phyloP scores from a whole-genome alignment of 92 coral and sea anemone species.

The Pocillopora grandis region DNA sequence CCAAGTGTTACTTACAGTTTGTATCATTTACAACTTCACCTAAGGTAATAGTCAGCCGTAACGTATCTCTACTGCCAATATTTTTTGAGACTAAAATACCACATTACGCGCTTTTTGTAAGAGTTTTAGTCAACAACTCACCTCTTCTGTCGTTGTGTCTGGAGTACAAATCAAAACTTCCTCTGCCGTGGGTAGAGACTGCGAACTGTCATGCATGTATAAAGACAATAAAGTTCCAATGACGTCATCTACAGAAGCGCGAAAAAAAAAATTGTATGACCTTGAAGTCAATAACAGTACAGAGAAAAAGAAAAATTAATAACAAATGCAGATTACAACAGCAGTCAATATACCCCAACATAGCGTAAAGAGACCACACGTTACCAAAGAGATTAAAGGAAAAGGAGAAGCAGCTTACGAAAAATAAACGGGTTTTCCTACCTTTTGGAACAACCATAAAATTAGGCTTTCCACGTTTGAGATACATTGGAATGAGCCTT shows the following conservation, averaged over 20 bases:
- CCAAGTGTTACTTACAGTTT: too few relatives aligned
- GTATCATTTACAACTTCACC: too few relatives aligned
- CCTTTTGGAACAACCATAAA: conserved; percentile 74
- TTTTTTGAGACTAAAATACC: too few relatives aligned
- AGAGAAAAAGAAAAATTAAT: neutral
- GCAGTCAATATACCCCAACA: too few relatives aligned
- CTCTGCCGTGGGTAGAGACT: conserved; percentile 68
- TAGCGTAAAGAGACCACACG: neutral
- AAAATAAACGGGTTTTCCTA: neutral
- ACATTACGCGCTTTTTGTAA: too few relatives aligned
- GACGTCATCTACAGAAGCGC: conserved; percentile 54
- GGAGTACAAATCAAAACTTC: conserved; percentile 83
- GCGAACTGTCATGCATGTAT: conserved; percentile 58
- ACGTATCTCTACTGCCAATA: too few relatives aligned
- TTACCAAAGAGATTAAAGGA: neutral
- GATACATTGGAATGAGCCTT: conserved; percentile 52
- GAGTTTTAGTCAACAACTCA: conserved; percentile 16
- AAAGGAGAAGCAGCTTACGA: neutral
- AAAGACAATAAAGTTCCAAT: conserved; percentile 65
- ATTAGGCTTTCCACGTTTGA: conserved; percentile 75
- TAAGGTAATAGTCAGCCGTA: too few relatives aligned
- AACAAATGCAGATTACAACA: too few relatives aligned
- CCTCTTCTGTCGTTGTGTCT: conserved; percentile 92
- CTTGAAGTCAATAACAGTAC: neutral
- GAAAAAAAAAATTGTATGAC: neutral